Percentiles rank a stretch among this genome's conserved stretches.
These are phyloP conservation scores for Scolopax mira DNA, from an alignment of 2,113 vertebrate species.

Conservation along the genomic window DNA sequence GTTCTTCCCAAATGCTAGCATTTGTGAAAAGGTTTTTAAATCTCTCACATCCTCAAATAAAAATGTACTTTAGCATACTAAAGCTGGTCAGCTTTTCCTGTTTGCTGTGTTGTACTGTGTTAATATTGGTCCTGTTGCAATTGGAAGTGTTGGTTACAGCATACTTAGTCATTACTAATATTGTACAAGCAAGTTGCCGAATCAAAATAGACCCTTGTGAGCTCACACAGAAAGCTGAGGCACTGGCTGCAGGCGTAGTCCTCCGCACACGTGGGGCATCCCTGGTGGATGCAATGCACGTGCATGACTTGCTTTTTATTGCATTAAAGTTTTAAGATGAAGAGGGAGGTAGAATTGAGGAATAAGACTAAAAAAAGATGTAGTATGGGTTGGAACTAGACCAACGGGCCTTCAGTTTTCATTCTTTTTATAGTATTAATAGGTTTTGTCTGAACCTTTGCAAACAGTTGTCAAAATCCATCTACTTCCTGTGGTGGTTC, in stretches of 20 bases:
- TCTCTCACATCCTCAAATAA: neutral
- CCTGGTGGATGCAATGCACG: neutral
- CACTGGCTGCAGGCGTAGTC: neutral
- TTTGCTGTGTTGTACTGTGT: neutral
- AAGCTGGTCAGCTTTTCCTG: neutral
- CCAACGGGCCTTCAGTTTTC: neutral
- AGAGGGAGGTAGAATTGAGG: neutral
- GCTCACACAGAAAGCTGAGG: neutral
- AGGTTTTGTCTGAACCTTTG: neutral
- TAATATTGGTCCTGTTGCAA: neutral
- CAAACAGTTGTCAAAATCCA: neutral
- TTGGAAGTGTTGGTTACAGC: neutral
- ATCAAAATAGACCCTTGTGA: neutral
- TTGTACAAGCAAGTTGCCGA: neutral
- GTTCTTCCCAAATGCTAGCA: neutral
- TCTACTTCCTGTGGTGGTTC: neutral
- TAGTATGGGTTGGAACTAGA: neutral
- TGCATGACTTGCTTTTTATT: neutral
- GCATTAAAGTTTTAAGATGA: neutral
- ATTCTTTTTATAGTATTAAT: neutral
- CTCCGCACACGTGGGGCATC: accelerated
- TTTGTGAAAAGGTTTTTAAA: neutral
- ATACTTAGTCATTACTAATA: neutral
- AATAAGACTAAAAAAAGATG: neutral
- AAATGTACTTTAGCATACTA: neutral